phyloP scores from a whole-genome alignment of 1,140 invertebrate genomes.

The Saxidomus purpurata region DNA sequence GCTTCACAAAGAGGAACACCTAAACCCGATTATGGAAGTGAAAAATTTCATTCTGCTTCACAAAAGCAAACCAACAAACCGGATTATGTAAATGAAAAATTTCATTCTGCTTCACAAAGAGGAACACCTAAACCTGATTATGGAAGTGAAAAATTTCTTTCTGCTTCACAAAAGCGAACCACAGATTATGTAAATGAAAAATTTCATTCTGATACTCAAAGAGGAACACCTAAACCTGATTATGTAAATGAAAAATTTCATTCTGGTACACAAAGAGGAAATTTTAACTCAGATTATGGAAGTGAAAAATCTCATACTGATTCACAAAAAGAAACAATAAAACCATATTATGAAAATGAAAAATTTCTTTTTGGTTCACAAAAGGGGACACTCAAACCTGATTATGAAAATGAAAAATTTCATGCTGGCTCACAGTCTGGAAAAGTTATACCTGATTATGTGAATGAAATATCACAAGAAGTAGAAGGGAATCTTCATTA shows the following conservation, averaged over 20 bases:
- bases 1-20: not conserved
- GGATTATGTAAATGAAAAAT: slow-evolving; percentile 19
- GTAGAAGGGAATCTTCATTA: no score
- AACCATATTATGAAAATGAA: not conserved
- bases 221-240: not conserved
- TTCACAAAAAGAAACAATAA: not conserved
- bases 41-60: not conserved
- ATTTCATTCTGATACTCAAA: not conserved
- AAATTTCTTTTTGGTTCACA: no score
- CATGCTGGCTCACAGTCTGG: not conserved
- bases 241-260: not conserved
- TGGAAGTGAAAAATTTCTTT: not conserved
- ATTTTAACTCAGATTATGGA: not conserved
- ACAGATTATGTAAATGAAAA: slow-evolving; percentile 11
- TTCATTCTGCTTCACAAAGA: not conserved
- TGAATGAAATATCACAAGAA: no score
- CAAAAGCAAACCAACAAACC: not conserved
- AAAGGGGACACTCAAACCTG: not conserved
- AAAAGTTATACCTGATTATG: no score
- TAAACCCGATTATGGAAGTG: not conserved
- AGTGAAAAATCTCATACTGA: not conserved
- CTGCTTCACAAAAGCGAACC: not conserved
- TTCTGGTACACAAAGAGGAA: not conserved
- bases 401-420: slow-evolving; percentile 1
- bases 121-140: not conserved